Conservation (phyloP, 2,888 invertebrate species). For the Sussaba pulchella region DNA sequence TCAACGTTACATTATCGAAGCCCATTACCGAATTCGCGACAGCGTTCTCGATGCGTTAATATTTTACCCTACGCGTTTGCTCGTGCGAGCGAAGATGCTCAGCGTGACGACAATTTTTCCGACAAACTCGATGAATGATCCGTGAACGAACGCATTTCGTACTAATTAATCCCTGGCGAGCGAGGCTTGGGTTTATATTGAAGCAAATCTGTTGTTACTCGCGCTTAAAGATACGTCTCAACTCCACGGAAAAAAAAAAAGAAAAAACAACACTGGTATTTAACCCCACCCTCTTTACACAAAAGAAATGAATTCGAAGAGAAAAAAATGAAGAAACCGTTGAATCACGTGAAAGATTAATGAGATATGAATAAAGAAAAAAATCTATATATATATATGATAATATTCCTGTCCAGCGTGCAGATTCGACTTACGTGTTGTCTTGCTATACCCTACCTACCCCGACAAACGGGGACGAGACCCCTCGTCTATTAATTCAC, state of each 20-base stretch:
- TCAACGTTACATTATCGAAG: slow-evolving; percentile 62
- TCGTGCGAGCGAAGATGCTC: slow-evolving; percentile 31
- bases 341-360: slow-evolving; percentile 40
- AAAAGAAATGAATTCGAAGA: slow-evolving; percentile 4
- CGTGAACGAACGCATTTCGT: slow-evolving; percentile 35
- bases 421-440: slow-evolving; percentile 74
- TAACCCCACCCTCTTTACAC: slow-evolving; percentile 18
- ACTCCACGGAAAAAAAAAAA: slow-evolving; percentile 11
- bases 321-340: slow-evolving; percentile 18
- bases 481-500: slow-evolving; percentile 78
- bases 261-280: slow-evolving; percentile 27
- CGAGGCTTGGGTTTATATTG: slow-evolving; percentile 39
- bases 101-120: slow-evolving; percentile 24
- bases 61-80: slow-evolving; percentile 40
- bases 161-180: slow-evolving; percentile 53
- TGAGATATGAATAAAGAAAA: slow-evolving; percentile 44
- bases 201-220: slow-evolving; percentile 31
- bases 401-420: slow-evolving; percentile 67
- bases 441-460: slow-evolving; percentile 75
- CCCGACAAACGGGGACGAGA: slow-evolving; percentile 73
- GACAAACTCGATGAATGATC: slow-evolving; percentile 37
- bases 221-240: slow-evolving; percentile 21
- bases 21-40: slow-evolving; percentile 53
- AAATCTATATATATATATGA: slow-evolving; percentile 23
- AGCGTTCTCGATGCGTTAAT: slow-evolving; percentile 59